phyloP scores from a whole-genome alignment of 2,113 vertebrate genomes.

The Oncorhynchus keta region DNA sequence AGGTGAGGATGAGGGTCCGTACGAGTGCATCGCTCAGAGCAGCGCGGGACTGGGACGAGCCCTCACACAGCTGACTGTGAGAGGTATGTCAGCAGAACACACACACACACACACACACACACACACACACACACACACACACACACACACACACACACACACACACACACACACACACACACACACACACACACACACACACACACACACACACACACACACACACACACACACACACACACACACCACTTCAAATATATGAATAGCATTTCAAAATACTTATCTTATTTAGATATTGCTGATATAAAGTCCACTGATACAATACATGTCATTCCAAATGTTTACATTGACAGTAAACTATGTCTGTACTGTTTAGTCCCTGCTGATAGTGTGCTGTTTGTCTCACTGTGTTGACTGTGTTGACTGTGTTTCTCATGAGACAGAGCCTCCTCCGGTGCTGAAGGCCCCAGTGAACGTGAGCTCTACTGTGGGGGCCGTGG shows the following conservation, averaged over 20 bases:
- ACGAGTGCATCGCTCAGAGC: constrained; percentile 82
- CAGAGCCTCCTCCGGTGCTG: constrained; percentile 82
- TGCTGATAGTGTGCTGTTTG: constrained; percentile 29
- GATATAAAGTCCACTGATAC: constrained; percentile 10
- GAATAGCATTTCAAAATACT: background rate
- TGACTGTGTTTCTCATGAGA: constrained; percentile 15
- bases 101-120: background rate
- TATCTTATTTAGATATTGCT: background rate
- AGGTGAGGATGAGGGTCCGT: constrained; percentile 78
- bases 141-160: constrained; percentile 2
- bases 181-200: constrained; percentile 1
- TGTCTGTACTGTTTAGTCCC: constrained; percentile 35
- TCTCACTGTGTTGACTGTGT: constrained; percentile 26
- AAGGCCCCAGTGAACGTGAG: constrained; percentile 77
- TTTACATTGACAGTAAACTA: constrained; percentile 48
- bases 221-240: background rate
- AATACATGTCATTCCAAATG: constrained; percentile 42
- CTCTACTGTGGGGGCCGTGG: constrained; percentile 70
- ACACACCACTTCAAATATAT: background rate
- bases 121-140: background rate
- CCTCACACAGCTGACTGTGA: constrained; percentile 73
- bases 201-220: constrained; percentile 3
- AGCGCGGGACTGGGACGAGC: constrained; percentile 76
- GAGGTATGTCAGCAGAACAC: constrained; percentile 72
- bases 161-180: constrained; percentile 1